phyloP scores from a whole-genome alignment of 2,113 vertebrate species.

The rat (Rattus norvegicus) region GRCr8 NC_086031.1:55501501-55502000 shows the following conservation, averaged over 20 bases:
- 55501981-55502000: not conserved
- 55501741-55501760: too few species aligned
- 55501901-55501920: not conserved
- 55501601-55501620: not conserved
- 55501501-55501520: not conserved
- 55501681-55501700: too few species aligned
- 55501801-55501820: too few species aligned
- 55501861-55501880: not conserved
- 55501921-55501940: not conserved
- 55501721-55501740: too few species aligned
- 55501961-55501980: not conserved
- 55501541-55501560: not conserved
- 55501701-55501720: too few species aligned
- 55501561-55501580: not conserved
- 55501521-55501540: not conserved
- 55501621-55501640: not conserved
- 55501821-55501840: too few species aligned
- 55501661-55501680: too few species aligned
- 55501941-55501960: not conserved
- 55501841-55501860: not conserved
- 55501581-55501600: not conserved
- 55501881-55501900: not conserved
- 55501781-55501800: too few species aligned
- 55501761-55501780: too few species aligned
- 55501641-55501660: too few species aligned